Evolutionary conservation across 1,140 invertebrate genomes (phyloP).

Genomic region (Saccostrea glomerata): DNA sequence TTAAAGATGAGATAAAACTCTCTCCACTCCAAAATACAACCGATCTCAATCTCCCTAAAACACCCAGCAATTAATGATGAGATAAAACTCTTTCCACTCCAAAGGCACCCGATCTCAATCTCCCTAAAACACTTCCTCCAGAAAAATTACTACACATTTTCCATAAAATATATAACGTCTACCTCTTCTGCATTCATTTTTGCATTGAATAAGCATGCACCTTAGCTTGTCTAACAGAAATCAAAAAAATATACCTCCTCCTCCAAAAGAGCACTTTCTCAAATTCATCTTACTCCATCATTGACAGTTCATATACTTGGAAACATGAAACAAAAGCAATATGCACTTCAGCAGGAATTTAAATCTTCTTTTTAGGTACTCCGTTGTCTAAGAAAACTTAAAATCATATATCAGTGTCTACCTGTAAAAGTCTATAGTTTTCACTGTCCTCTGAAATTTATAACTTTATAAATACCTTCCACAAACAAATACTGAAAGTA

Average conservation of each 20-base stretch:
- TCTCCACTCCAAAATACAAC: not conserved
- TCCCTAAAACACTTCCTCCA: no score
- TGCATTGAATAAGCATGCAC: no score
- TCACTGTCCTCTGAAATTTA: not conserved
- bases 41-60: not conserved
- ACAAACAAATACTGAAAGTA: not conserved
- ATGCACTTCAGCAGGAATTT: not conserved
- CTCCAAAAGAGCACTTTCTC: not conserved
- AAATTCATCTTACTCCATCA: not conserved
- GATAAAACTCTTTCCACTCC: not conserved
- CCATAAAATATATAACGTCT: no score
- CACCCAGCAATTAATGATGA: not conserved
- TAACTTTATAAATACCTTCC: not conserved
- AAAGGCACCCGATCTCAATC: not conserved
- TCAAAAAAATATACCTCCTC: not conserved
- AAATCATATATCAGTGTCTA: not conserved
- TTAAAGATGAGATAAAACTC: not conserved
- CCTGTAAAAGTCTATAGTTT: not conserved
- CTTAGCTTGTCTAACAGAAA: no score
- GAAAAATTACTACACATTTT: no score
- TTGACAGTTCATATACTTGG: not conserved
- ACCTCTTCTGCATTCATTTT: no score
- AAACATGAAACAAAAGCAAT: not conserved
- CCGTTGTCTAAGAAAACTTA: not conserved
- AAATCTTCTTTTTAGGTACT: not conserved